phyloP scores from a whole-genome alignment of 2,113 vertebrate genomes.

The Piliocolobus tephrosceles region DNA sequence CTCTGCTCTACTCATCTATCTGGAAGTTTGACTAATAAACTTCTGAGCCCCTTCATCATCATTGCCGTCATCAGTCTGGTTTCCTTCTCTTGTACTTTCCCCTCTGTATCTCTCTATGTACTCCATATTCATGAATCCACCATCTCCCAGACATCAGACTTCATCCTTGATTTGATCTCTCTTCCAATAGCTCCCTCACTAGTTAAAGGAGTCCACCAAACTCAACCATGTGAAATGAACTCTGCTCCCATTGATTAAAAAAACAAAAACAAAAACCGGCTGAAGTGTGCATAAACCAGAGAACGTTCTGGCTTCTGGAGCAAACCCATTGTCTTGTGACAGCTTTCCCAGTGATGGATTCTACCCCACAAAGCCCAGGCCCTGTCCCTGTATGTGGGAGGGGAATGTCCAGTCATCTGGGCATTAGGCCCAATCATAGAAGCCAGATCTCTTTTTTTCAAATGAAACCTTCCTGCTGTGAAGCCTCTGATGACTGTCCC shows the following conservation, averaged over 20 bases:
- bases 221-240: neutral
- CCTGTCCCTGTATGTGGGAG: neutral
- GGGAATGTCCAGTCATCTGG: neutral
- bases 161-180: neutral
- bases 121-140: neutral
- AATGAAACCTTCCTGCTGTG: neutral
- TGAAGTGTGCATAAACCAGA: neutral
- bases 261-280: neutral
- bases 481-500: neutral
- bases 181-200: neutral
- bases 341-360: neutral
- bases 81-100: neutral
- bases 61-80: neutral
- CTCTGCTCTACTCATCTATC: neutral
- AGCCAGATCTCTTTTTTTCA: neutral
- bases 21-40: neutral
- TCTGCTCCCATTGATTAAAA: neutral
- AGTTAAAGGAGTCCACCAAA: neutral
- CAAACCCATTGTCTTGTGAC: neutral
- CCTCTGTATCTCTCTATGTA: neutral
- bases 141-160: neutral
- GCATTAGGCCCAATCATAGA: neutral
- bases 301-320: neutral
- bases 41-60: neutral
- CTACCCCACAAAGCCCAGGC: neutral